Conservation (phyloP, 2,888 invertebrate species). For the Tinea pellionella region DNA sequence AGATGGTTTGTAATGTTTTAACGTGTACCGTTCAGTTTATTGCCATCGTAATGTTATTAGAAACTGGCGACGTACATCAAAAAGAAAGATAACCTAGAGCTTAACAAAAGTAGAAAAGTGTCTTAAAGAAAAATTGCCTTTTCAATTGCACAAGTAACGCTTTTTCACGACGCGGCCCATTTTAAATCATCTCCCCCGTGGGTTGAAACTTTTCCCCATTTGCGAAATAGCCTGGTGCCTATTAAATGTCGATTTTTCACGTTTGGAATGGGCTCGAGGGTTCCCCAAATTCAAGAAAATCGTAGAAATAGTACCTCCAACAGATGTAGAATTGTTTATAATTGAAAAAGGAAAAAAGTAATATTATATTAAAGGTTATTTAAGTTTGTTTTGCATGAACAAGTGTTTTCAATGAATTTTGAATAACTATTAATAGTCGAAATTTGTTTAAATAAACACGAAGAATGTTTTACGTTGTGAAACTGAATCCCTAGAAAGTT, state of each 20-base stretch:
- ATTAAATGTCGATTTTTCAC: slow-evolving; percentile 45
- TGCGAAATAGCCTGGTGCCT: slow-evolving; percentile 40
- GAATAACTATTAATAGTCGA: neutral
- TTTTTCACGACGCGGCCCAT: slow-evolving; percentile 15
- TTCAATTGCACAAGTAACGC: slow-evolving; percentile 19
- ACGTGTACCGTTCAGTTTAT: too few relatives aligned
- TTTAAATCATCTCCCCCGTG: slow-evolving; percentile 17
- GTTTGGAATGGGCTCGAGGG: slow-evolving; percentile 24
- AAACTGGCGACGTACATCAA: neutral
- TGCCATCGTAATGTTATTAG: neutral
- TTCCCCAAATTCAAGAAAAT: slow-evolving; percentile 10
- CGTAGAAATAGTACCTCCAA: slow-evolving; percentile 9
- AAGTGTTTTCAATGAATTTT: neutral
- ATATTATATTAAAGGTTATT: neutral
- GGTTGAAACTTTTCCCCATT: slow-evolving; percentile 20
- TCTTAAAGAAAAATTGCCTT: slow-evolving; percentile 19
- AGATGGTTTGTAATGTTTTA: too few relatives aligned
- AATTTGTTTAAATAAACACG: neutral
- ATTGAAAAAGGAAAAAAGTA: neutral
- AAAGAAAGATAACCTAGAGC: slow-evolving; percentile 10
- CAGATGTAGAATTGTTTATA: slow-evolving; percentile 9
- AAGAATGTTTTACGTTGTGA: neutral
- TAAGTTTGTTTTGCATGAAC: neutral
- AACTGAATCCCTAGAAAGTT: neutral
- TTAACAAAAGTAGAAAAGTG: slow-evolving; percentile 14